phyloP scores from a whole-genome alignment of 1,140 invertebrate species.

The Bombus breviceps region DNA sequence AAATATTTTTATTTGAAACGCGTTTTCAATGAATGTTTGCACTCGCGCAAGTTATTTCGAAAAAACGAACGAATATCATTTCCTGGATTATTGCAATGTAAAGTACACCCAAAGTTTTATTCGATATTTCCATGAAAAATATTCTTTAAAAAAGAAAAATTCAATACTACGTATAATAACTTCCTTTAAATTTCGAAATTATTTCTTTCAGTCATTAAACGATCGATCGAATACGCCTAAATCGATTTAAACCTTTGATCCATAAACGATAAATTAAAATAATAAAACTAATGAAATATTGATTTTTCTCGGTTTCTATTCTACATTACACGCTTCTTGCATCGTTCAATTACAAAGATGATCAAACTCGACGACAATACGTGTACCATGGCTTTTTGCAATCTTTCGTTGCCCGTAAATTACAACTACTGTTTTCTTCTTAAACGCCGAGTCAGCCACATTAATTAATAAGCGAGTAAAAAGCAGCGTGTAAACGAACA shows the following conservation, averaged over 20 bases:
- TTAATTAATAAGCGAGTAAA: neutral
- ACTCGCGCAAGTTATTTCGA: neutral
- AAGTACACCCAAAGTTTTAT: neutral
- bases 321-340: neutral
- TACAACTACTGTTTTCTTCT: no score
- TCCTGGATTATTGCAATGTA: neutral
- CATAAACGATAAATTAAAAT: neutral
- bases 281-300: neutral
- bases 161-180: neutral
- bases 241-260: neutral
- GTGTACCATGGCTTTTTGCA: neutral
- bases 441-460: neutral
- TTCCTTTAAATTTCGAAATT: neutral
- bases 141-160: neutral
- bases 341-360: neutral
- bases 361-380: neutral
- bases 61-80: neutral
- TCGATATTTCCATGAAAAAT: neutral
- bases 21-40: neutral
- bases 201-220: neutral
- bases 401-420: neutral
- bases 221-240: neutral
- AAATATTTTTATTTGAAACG: neutral
- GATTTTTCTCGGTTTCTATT: neutral
- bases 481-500: neutral